Evolutionary conservation across 1,140 invertebrate genomes (phyloP), one percentile per base, ranked within the genome.

Genomic region (Mycetomoellerius zeteki): DNA sequence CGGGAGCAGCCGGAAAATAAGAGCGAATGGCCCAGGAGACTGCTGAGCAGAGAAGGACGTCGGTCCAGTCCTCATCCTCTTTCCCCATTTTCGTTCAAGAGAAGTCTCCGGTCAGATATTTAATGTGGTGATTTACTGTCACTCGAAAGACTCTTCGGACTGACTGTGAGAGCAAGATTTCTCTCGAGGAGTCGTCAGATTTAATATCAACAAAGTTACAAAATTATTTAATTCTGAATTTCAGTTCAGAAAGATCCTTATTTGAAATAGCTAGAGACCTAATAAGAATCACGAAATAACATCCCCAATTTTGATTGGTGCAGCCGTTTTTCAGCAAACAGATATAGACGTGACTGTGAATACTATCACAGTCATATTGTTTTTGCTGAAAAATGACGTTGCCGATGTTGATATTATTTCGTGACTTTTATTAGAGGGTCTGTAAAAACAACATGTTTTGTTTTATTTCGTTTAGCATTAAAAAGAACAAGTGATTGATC

Each of bases 1-100:
- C 54, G 88, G 78, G 67, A 80, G 89, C 72, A 60, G 24, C 52
- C 58, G 77, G 69, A 67, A 62, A 87, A 82, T 84, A 75, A 84
- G 56, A 60, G 47, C 56, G 24, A 71, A 7, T 21, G n/a, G 5
- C 27, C 14, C 47, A 30, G 12, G 33, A 16, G 47, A 47, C 19
- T 5, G 19, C 27, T 21, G 52, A 19, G 24, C 16, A 7, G 52
- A 58, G 24, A 19, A 33, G 62, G 27, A 52, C 47, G 16, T n/a
- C 33, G 33, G 52, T 33, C 24, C 43, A 58, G 27, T 72, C 33
- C 27, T 58, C 6, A 14, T 56, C 6, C 14, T 65, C 50, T 52
- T 64, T 16, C 33, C 64, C 8, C 64, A 14, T 78, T 30, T 60
- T 52, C 43, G 10, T n/a, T 12, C 33, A 10, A 52, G 4, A 21